These are phyloP conservation scores for Neolamprologus sp. DNA, from an alignment of 2,113 vertebrate species.

Conservation along the genomic window DNA sequence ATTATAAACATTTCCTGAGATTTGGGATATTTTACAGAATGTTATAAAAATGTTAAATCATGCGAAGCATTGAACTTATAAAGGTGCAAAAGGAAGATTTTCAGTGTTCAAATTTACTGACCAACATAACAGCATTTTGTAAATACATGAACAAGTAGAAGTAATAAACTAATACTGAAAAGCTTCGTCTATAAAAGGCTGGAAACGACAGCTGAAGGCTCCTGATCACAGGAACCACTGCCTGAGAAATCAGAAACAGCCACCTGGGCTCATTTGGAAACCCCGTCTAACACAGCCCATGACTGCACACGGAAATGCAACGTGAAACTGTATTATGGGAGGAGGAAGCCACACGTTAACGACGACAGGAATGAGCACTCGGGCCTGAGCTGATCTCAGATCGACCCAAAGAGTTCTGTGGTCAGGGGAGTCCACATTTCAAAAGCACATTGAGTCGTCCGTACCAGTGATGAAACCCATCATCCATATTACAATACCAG, in stretches of 20 bases:
- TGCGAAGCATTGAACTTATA: background rate
- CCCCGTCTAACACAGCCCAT: background rate
- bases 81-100: background rate
- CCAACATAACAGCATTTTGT: background rate
- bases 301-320: background rate
- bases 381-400: background rate
- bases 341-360: background rate
- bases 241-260: background rate
- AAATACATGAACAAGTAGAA: background rate
- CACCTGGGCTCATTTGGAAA: background rate
- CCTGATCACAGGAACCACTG: background rate
- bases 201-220: rapidly evolving
- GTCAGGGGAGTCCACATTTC: background rate
- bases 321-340: rapidly evolving
- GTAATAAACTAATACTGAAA: background rate
- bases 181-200: background rate
- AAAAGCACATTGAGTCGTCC: background rate
- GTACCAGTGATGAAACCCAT: background rate
- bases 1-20: background rate
- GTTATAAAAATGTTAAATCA: background rate
- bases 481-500: background rate
- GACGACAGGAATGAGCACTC: rapidly evolving
- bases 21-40: background rate
- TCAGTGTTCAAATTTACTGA: background rate
- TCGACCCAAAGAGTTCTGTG: background rate